Conservation (phyloP, 2,888 invertebrate species). For the Andrena marginata region DNA sequence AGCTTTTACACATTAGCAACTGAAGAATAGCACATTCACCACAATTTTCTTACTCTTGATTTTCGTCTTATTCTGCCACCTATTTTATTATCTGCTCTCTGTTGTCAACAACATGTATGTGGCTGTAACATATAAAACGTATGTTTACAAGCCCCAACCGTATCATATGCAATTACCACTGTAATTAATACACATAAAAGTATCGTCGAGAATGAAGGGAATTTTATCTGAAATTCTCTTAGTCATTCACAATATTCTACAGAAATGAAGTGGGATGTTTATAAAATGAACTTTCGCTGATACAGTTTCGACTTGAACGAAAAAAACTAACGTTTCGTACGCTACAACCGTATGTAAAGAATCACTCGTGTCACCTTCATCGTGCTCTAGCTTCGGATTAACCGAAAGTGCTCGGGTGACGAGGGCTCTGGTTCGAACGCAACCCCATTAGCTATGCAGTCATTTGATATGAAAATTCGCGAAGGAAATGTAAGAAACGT, state of each 20-base stretch:
- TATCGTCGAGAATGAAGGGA: not conserved
- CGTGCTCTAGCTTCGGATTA: not conserved
- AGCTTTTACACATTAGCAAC: no score
- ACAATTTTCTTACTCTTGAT: no score
- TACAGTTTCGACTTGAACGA: not conserved
- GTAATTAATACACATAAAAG: not conserved
- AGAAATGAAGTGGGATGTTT: not conserved
- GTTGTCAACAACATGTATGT: no score
- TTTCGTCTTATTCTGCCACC: no score
- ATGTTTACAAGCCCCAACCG: no score
- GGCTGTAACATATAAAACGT: no score
- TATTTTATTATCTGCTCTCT: no score
- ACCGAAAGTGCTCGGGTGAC: not conserved
- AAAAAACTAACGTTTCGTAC: not conserved
- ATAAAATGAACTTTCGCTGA: not conserved
- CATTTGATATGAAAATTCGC: not conserved
- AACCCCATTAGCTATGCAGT: not conserved
- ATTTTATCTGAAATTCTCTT: no score
- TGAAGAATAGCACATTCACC: no score
- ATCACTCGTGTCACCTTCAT: not conserved
- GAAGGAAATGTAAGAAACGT: not conserved
- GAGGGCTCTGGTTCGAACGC: not conserved
- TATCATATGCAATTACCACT: no score
- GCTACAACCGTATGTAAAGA: not conserved
- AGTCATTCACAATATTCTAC: not conserved